These are phyloP conservation scores for Brachypteracias leptosomus DNA, from an alignment of 2,113 vertebrate species.

Conservation along the genomic window DNA sequence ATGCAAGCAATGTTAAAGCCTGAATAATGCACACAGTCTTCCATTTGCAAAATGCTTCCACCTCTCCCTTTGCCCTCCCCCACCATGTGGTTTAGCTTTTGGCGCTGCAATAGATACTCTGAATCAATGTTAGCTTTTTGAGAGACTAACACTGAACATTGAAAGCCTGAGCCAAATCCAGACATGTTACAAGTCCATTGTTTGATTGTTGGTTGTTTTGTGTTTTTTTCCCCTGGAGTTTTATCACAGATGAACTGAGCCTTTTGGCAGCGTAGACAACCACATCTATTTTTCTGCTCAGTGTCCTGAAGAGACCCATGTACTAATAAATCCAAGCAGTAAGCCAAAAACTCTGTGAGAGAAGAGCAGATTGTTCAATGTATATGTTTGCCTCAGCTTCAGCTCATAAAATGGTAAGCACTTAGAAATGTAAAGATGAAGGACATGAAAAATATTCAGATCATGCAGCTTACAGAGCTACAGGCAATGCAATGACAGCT, in stretches of 20 bases:
- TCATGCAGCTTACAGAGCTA: background rate
- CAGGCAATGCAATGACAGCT: background rate
- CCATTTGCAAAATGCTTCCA: constrained; percentile 16
- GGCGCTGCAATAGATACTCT: constrained; percentile 35
- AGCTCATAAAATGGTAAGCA: background rate
- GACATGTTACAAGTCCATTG: background rate
- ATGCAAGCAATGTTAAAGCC: constrained; percentile 69
- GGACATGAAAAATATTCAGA: background rate
- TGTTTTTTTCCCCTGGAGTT: background rate
- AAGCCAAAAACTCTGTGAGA: background rate
- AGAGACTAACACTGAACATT: background rate
- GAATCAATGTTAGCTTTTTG: constrained; percentile 57
- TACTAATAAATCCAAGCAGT: background rate
- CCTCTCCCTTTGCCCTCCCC: constrained; percentile 27
- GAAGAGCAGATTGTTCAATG: background rate
- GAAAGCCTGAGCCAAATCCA: background rate
- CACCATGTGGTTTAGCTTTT: constrained; percentile 57
- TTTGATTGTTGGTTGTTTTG: background rate
- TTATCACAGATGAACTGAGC: background rate
- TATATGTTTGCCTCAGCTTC: background rate
- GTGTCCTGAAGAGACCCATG: background rate
- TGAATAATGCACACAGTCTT: constrained; percentile 66
- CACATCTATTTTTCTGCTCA: background rate
- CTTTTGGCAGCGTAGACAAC: background rate
- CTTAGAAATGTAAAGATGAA: background rate